Evolutionary conservation across 1,140 invertebrate species (phyloP), one percentile per base, ranked within the genome.

Genomic region (Teleopsis dalmanni): DNA sequence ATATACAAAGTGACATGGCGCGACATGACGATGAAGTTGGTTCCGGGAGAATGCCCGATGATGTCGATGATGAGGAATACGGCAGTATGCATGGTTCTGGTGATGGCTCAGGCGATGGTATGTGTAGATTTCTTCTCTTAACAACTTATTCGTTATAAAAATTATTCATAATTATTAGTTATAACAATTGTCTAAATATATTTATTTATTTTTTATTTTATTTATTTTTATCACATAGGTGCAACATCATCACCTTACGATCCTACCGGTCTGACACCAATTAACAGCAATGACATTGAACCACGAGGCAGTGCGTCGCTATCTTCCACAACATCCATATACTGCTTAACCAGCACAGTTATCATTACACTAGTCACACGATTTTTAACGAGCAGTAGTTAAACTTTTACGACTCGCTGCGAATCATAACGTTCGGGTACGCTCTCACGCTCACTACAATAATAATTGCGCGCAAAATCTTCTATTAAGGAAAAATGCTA

Each of bases 1-100:
- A 70, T 29, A 64, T 70, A 34, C 67, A 70, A 51, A 63, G 60
- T 36, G 67, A 70, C 29, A 70, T 70, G 67, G 67, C 53, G 29
- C 29, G 66, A n/a, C 63, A 52, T 40, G 59, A 66, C 51, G 60
- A 62, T 10, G 65, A 66, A 19, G 67, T 59, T 7, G 66, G 57
- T 3, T 59, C 60, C n/a, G 48, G 51, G 5, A 50, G 52, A 19
- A 57, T 55, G 31, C 55, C 58, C 13, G 56, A 55, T 41, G 67
- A 70, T 40, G 57, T 62, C 13, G 65, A 68, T 38, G 65, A 70
- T 52, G 64, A 70, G 29, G 66, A 69, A 19, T 58, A 62, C 37
- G 26, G 47, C 52, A 51, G 41, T 41, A 46, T 57, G 9, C 56
- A 65, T 48, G 57, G 56, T 14, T 70, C 66, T 22, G 67, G 65